These are phyloP conservation scores for Nymphalis io DNA, from an alignment of 1,140 invertebrate genomes.

Conservation along the genomic window DNA sequence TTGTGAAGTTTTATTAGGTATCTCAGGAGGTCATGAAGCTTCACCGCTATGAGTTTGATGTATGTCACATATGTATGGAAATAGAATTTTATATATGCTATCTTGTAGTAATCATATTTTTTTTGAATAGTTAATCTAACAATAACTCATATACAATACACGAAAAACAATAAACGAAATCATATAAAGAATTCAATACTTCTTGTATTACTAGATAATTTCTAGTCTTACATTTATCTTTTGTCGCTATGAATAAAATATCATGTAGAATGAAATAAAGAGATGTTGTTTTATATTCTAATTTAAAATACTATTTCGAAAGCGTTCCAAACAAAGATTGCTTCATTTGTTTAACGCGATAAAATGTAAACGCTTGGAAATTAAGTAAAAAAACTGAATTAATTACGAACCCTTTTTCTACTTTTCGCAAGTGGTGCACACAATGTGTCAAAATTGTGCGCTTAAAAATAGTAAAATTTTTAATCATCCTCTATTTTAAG, in stretches of 20 bases:
- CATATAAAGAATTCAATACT: neutral
- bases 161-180: too few relatives aligned
- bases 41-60: neutral
- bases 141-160: too few relatives aligned
- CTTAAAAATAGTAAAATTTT: neutral
- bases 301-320: too few relatives aligned
- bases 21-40: slow-evolving; percentile 1
- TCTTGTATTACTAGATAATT: neutral
- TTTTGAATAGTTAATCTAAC: neutral
- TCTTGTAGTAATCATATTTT: neutral
- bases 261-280: too few relatives aligned
- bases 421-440: slow-evolving; percentile 5
- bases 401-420: neutral
- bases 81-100: neutral
- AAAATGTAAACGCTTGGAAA: neutral
- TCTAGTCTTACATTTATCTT: too few relatives aligned
- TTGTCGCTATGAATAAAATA: too few relatives aligned
- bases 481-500: neutral
- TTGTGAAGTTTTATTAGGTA: slow-evolving; percentile 11
- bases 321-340: neutral
- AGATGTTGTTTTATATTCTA: too few relatives aligned
- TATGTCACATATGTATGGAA: neutral
- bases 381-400: neutral
- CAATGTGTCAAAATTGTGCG: neutral
- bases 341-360: slow-evolving; percentile 5